Evolutionary conservation across 2,113 vertebrate species (phyloP).

Genomic region (Alaudala cheleensis): DNA sequence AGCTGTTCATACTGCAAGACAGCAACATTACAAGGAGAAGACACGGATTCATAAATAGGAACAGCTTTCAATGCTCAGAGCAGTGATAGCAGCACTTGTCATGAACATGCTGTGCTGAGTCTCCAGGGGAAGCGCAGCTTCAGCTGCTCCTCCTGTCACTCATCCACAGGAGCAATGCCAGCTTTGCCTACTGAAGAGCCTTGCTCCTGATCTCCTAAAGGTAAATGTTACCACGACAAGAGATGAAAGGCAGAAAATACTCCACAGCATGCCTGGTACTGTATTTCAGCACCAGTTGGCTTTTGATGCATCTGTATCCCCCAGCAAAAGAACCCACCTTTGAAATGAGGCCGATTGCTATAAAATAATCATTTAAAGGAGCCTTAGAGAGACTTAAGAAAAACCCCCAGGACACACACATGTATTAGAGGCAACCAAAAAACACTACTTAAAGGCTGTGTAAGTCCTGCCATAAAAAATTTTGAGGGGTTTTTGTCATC

Average conservation of each 20-base stretch:
- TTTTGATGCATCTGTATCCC: neutral
- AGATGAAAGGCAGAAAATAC: constrained; percentile 11
- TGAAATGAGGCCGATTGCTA: neutral
- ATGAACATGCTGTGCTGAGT: neutral
- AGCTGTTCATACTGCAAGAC: constrained; percentile 43
- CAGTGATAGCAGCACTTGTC: constrained; percentile 45
- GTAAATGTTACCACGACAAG: neutral
- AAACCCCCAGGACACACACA: neutral
- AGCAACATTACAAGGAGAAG: constrained; percentile 39
- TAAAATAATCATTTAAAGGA: neutral
- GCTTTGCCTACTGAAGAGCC: neutral
- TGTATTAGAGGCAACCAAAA: neutral
- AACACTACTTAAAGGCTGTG: neutral
- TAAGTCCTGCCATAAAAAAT: neutral
- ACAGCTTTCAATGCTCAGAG: constrained; percentile 37
- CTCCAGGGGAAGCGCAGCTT: neutral
- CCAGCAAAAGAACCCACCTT: neutral
- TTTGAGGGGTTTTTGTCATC: neutral
- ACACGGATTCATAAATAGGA: constrained; percentile 45
- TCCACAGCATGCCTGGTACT: neutral
- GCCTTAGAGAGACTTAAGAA: neutral
- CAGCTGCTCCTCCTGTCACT: constrained; percentile 50
- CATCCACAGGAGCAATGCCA: neutral
- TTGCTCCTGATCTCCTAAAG: neutral
- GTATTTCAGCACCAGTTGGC: neutral